A percentile compares a stretch with the other conserved stretches of the same genome.
These are phyloP conservation scores for Eueremaeus valkanovi DNA, from an alignment of 2,888 invertebrate species.

Conservation along the genomic window DNA sequence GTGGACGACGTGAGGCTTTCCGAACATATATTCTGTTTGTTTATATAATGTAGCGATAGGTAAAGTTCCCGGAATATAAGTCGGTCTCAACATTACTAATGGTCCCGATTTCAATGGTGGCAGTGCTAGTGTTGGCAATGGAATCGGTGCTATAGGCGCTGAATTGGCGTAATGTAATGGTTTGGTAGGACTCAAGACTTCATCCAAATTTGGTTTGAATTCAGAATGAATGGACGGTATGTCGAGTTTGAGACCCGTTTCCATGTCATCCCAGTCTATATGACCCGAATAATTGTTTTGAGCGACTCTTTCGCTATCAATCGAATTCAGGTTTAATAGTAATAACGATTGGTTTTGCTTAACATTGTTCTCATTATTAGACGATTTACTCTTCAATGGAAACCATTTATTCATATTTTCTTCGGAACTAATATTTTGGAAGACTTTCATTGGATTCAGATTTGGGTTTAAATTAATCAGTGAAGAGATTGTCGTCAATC, in stretches of 20 bases:
- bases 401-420: too few species aligned
- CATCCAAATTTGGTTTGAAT: not conserved
- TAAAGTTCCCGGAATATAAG: slow-evolving; percentile 8
- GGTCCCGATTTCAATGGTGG: not conserved
- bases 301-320: not conserved
- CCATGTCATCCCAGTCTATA: slow-evolving; percentile 11
- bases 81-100: not conserved
- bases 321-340: not conserved
- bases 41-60: slow-evolving; percentile 20
- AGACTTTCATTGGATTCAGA: too few species aligned
- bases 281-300: not conserved
- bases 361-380: not conserved
- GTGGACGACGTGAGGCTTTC: slow-evolving; percentile 1
- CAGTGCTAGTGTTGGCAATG: not conserved
- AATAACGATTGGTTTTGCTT: not conserved
- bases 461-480: too few species aligned
- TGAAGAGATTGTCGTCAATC: too few species aligned
- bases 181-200: not conserved
- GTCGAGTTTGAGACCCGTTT: not conserved
- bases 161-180: not conserved
- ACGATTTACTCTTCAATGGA: not conserved
- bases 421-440: not conserved
- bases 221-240: not conserved
- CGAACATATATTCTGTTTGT: slow-evolving; percentile 24
- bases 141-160: not conserved